phyloP scores from a whole-genome alignment of 2,113 vertebrate species.

The Mus musculus region DNA sequence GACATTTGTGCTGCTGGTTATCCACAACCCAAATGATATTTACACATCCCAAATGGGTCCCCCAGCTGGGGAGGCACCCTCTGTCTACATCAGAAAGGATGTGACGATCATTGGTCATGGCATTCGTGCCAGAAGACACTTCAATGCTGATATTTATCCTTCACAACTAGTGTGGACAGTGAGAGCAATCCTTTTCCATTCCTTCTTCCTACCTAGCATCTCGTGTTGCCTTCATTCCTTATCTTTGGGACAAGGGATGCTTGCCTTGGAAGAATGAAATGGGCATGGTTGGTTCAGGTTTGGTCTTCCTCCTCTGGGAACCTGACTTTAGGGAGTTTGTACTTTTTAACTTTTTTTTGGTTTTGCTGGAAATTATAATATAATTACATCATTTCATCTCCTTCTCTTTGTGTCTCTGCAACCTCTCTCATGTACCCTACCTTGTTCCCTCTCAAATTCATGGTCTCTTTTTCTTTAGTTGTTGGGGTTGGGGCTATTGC shows the following conservation, averaged over 20 bases:
- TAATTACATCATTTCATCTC: not conserved
- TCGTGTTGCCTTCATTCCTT: not conserved
- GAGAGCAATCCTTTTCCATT: too few relatives aligned
- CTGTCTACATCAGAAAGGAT: not conserved
- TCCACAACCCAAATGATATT: not conserved
- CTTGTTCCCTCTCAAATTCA: not conserved
- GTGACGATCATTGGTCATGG: not conserved
- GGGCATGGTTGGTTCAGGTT: too few relatives aligned
- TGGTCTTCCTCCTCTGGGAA: rapidly evolving
- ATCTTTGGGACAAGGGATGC: rapidly evolving
- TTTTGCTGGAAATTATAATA: not conserved
- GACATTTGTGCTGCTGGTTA: not conserved
- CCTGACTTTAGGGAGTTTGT: too few relatives aligned
- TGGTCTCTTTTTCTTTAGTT: not conserved
- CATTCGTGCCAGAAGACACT: not conserved
- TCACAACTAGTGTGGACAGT: not conserved
- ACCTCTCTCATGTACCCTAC: not conserved
- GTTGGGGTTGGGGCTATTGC: not conserved
- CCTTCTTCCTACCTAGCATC: not conserved
- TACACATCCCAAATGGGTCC: not conserved
- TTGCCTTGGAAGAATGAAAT: not conserved
- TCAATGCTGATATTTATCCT: not conserved
- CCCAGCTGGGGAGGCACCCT: not conserved
- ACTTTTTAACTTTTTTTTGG: not conserved
- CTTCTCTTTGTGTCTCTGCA: not conserved